Base-by-base conservation (phyloP, 2,797 vertebrate species). In the Discoglossus pictus region DNA sequence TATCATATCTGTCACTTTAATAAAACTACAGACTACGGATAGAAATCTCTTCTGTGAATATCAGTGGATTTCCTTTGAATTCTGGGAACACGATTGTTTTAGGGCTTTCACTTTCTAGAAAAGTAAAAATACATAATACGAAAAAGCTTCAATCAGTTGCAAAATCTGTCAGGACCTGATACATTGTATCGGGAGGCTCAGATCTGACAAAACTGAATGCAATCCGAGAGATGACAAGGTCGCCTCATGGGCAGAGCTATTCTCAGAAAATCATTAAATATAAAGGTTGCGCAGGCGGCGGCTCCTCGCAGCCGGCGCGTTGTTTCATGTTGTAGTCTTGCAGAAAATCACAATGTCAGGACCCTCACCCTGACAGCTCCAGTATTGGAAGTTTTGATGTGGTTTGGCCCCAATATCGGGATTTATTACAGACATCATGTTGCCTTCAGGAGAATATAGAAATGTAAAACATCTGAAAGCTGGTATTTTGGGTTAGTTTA, bases 221-320 rank as follows among this genome's bases (percentile, higher is more conserved):
- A 69, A 69, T 69, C 39, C 56, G 39, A 55, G 59, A 70, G 56
- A 63, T 70, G 67, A 70, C 67, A 70, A 70, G 67, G 67, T 63
- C 67, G 46, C 42, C 24, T 56, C 39, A 50, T 38, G 34, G 53
- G 59, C 56, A 55, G 35, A 70, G 43, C 59, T 62, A 11, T 70
- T 70, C 52, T 24, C 35, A 56, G 59, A 62, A 70, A 62, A 62
- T 50, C 55, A 68, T 68, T 68, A 68, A 68, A 53, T 39, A 9
- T 68, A 47, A 70, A 70, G 67, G 67, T 70, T 56, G 63, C 18
- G 13, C 17, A 47, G 34, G 16, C 59, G 42, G 50, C 18, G 31
- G 50, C 42, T 55, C 21, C 27, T 44, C 35, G n/a, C 31, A 18
- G 48, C 21, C 50, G 61, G 23, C 40, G 31, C 42, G 43, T 51